Evolutionary conservation across 1,140 invertebrate genomes (phyloP), one percentile per base, ranked within the genome.

Genomic region (Pogonognathellus flavescens): DNA sequence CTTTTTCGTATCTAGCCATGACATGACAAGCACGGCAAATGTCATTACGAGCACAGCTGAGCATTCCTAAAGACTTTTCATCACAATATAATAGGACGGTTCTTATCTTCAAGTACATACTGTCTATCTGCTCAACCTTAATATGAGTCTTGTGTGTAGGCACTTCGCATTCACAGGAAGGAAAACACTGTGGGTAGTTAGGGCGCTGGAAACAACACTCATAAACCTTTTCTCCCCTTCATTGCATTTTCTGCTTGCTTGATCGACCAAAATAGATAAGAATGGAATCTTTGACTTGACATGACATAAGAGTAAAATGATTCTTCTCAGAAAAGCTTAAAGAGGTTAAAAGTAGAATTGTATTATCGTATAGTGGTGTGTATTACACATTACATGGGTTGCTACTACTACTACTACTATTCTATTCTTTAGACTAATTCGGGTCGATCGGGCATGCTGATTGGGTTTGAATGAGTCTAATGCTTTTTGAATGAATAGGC

Each of bases 181-280:
- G 53, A 57, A 57, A 57, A n/a, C 11, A 57, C 9, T n/a, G 70
- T 25, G 11, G 22, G 1, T 14, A 66, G 62, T 66, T 25, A 31
- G 70, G 70, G 41, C 70, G 49, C 70, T 76, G 41, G 70, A 76
- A 76, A 76, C 70, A 76, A 76, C 70, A 76, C 70, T 76, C 70
- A 76, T 76, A 76, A 76, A 76, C 70, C 41, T 76, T 76, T 76
- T 76, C 70, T 76, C 70, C 70, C 70, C 70, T 76, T 76, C 70
- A 76, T 76, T 76, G 70, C 70, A 76, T 76, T 76, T 76, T 76
- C 70, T 50, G 14, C 25, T 76, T 13, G 31, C 70, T 76, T 76
- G 70, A 76, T 76, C 25, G 70, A 76, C 70, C n/a, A 76, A 76
- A 76, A 76, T 76, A 76, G 70, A 76, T 76, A 76, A 76, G 70